phyloP scores from a whole-genome alignment of 2,113 vertebrate species.

The Ahaetulla prasina region DNA sequence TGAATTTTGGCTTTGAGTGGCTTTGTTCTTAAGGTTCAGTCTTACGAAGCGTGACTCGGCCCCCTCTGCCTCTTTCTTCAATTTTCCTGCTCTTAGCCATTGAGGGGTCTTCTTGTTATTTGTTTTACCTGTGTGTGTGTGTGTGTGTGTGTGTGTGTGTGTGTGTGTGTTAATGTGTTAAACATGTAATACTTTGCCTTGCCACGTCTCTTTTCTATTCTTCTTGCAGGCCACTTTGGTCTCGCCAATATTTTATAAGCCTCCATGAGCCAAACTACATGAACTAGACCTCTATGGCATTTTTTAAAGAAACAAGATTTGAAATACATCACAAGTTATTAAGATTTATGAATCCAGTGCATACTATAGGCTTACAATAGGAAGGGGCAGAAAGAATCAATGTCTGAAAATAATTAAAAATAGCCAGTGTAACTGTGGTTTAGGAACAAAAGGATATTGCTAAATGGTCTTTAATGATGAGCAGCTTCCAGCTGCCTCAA shows the following conservation, averaged over 20 bases:
- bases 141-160: neutral
- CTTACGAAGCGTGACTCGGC: fast-evolving
- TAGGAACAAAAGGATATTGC: neutral
- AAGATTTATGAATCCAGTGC: neutral
- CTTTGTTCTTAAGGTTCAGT: neutral
- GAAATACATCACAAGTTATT: neutral
- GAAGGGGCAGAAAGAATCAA: neutral
- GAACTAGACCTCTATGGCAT: neutral
- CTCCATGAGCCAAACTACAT: neutral
- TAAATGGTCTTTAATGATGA: neutral
- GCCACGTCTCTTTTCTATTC: neutral
- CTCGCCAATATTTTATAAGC: neutral
- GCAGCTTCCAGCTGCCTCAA: neutral
- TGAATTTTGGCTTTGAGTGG: neutral
- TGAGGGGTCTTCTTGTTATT: neutral
- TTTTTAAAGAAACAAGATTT: neutral
- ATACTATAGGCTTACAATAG: neutral
- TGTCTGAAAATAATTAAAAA: neutral
- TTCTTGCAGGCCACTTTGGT: neutral
- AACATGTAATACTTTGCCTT: neutral
- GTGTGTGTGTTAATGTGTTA: neutral
- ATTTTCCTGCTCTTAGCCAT: neutral
- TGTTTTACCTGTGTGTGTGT: neutral
- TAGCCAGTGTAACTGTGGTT: neutral
- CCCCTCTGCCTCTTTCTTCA: neutral